A percentile compares a stretch with the other conserved stretches of the same genome.
These are phyloP conservation scores for Serranus cabrilla DNA, from an alignment of 2,797 vertebrate genomes.

Conservation along the genomic window DNA sequence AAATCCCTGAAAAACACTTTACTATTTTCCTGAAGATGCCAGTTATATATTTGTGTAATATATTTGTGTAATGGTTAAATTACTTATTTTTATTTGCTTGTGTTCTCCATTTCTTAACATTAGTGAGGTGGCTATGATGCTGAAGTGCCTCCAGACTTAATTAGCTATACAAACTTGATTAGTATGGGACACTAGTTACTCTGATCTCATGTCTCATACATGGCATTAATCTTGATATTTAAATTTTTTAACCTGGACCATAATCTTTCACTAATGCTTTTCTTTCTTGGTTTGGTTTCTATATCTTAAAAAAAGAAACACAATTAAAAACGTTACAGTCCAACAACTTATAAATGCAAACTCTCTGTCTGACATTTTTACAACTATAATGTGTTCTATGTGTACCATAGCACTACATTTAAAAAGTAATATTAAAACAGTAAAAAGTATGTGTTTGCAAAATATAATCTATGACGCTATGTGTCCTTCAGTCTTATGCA, in stretches of 20 bases:
- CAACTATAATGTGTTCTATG: background rate
- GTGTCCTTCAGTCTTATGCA: too few species aligned
- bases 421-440: slow-evolving; percentile 1
- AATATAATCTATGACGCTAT: too few species aligned
- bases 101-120: slow-evolving; percentile 1
- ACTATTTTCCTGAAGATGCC: background rate
- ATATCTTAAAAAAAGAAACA: background rate
- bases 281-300: background rate
- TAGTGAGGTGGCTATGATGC: background rate
- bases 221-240: background rate
- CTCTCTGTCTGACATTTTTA: background rate
- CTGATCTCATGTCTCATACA: background rate
- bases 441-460: too few species aligned
- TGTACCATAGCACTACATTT: background rate
- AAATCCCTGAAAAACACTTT: slow-evolving; percentile 9
- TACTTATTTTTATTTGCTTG: background rate
- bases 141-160: background rate
- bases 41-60: background rate
- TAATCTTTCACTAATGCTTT: background rate
- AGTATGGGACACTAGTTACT: background rate
- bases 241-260: background rate
- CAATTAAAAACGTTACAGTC: background rate
- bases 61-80: background rate
- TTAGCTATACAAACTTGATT: background rate
- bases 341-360: background rate